phyloP scores from a whole-genome alignment of 2,888 invertebrate species.

The Palloptera scutellata region DNA sequence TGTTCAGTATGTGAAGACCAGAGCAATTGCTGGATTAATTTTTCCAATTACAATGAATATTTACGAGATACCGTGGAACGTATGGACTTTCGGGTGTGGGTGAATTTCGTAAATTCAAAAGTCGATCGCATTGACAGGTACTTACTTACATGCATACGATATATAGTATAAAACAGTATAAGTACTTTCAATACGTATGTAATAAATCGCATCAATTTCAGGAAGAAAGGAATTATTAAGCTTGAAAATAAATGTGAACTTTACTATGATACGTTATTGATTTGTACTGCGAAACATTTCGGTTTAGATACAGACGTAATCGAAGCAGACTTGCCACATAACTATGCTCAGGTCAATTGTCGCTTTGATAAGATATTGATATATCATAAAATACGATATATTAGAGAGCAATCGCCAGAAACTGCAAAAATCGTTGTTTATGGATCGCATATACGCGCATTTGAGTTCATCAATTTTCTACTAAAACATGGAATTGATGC shows the following conservation, averaged over 20 bases:
- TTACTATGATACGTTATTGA: conserved; percentile 48
- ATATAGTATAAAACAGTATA: not conserved
- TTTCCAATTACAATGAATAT: conserved; percentile 41
- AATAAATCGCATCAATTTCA: conserved; percentile 29
- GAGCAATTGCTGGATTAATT: conserved; percentile 44
- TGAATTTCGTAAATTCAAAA: conserved; percentile 47
- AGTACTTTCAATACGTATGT: not conserved
- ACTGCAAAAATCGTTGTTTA: conserved; percentile 46
- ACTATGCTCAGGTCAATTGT: conserved; percentile 50
- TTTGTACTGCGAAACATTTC: conserved; percentile 43
- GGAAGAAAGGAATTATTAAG: conserved; percentile 37
- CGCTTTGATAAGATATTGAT: conserved; percentile 54
- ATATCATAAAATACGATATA: conserved; percentile 48
- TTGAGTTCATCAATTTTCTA: conserved; percentile 52
- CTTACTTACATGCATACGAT: not conserved
- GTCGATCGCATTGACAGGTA: conserved; percentile 47
- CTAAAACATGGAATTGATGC: conserved; percentile 44
- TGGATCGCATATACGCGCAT: conserved; percentile 45
- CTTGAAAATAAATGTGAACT: conserved; percentile 47
- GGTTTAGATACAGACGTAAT: conserved; percentile 31
- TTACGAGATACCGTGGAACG: conserved; percentile 48
- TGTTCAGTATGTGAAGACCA: conserved; percentile 40
- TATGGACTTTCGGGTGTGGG: conserved; percentile 49
- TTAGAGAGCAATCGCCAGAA: conserved; percentile 22
- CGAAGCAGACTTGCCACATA: conserved; percentile 38